These are phyloP conservation scores for Paramuricea clavata DNA, from an alignment of 92 coral and sea anemone genomes.

Conservation along the genomic window DNA sequence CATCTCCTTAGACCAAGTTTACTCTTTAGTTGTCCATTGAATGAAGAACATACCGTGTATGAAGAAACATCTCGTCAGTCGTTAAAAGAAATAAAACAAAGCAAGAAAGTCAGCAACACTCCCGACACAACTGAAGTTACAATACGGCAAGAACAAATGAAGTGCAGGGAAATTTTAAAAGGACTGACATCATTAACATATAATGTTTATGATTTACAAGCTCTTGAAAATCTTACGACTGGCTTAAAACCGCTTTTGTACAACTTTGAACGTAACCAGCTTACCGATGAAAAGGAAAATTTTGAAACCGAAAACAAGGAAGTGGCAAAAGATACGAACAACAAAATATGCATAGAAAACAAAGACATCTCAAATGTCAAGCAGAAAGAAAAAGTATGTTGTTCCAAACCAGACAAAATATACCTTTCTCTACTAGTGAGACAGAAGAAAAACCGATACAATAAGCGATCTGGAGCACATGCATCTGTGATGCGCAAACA, in stretches of 20 bases:
- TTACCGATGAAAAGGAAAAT: constrained; percentile 58
- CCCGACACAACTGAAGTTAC: constrained; percentile 26
- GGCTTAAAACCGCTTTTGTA: constrained; percentile 22
- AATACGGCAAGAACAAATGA: constrained; percentile 40
- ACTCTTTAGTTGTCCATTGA: background rate
- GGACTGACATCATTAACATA: constrained; percentile 46
- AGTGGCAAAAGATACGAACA: too few species aligned
- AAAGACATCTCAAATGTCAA: too few species aligned
- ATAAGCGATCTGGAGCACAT: constrained; percentile 54
- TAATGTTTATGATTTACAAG: constrained; percentile 32
- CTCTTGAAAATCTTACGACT: constrained; percentile 50
- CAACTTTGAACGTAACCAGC: constrained; percentile 51
- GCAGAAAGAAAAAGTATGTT: too few species aligned
- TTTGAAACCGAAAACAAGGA: background rate
- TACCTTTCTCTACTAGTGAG: constrained; percentile 54
- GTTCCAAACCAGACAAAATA: too few species aligned
- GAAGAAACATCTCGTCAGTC: background rate
- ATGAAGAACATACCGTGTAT: background rate
- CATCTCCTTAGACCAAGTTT: constrained; percentile 45
- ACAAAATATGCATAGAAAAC: too few species aligned
- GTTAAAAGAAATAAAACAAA: background rate
- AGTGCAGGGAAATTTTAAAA: constrained; percentile 60
- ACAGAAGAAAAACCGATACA: constrained; percentile 42
- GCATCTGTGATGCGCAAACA: constrained; percentile 64
- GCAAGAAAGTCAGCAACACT: constrained; percentile 32